Percentiles rank a stretch among this genome's conserved stretches.
phyloP scores from a whole-genome alignment of 92 coral and sea anemone species.

The Metridium senile region DNA sequence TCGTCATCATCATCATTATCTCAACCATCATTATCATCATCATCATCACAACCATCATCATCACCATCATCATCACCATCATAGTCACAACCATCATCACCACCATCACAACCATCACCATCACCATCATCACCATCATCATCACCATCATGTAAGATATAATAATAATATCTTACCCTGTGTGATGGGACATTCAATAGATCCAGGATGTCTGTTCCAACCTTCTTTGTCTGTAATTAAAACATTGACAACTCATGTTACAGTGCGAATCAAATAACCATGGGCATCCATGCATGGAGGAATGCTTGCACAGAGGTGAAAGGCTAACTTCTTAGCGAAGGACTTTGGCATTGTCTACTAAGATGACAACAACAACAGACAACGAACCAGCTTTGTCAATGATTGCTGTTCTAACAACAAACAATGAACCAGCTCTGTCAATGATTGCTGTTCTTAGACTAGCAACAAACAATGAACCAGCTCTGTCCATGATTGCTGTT shows the following conservation, averaged over 20 bases:
- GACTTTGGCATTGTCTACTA: too few species aligned
- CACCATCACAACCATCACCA: not conserved
- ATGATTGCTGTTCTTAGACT: too few species aligned
- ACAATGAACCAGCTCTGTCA: too few species aligned
- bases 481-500: too few species aligned
- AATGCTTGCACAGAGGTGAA: too few species aligned
- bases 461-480: too few species aligned
- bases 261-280: too few species aligned
- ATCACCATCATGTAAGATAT: not conserved
- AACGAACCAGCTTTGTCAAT: too few species aligned
- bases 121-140: not conserved
- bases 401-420: too few species aligned
- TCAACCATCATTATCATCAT: not conserved
- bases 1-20: not conserved
- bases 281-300: too few species aligned
- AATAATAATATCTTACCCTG: conserved; percentile 57
- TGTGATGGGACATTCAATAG: conserved; percentile 92
- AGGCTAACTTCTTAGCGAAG: too few species aligned
- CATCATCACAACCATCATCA: conserved; percentile 3
- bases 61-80: not conserved
- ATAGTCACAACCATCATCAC: not conserved
- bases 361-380: too few species aligned
- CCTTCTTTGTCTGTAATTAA: conserved; percentile 80
- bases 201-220: conserved; percentile 94
- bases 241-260: not conserved